phyloP scores from a whole-genome alignment of 2,888 invertebrate species.

The Scaptomyza cyrtandrae region DNA sequence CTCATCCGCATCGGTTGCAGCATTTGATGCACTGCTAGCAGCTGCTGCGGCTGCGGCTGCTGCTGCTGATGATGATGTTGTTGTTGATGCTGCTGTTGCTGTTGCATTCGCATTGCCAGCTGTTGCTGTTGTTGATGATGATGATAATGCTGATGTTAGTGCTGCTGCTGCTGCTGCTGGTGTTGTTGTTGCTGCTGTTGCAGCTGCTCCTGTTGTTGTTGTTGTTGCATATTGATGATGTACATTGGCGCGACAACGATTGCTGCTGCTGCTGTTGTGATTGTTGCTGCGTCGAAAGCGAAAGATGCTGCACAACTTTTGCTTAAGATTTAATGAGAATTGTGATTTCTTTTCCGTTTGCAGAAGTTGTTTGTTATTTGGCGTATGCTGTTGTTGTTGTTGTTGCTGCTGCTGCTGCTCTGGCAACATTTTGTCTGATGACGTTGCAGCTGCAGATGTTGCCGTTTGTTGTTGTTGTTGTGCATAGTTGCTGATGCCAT shows the following conservation, averaged over 20 bases:
- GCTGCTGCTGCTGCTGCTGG: constrained; percentile 15
- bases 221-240: constrained; percentile 28
- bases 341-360: constrained; percentile 88
- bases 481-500: constrained; percentile 35
- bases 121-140: constrained; percentile 3
- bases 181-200: constrained; percentile 33
- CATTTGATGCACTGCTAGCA: constrained; percentile 12
- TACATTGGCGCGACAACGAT: not conserved
- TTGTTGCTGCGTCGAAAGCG: constrained; percentile 87
- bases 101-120: constrained; percentile 16
- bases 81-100: constrained; percentile 24
- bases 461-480: constrained; percentile 39
- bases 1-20: constrained; percentile 43
- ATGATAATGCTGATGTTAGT: constrained; percentile 24
- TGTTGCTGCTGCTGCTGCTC: constrained; percentile 33
- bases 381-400: constrained; percentile 16
- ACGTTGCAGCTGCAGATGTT: constrained; percentile 34
- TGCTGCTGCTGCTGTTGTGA: constrained; percentile 27
- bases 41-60: constrained; percentile 25
- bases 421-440: constrained; percentile 30
- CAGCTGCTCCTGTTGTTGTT: constrained; percentile 21
- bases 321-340: constrained; percentile 91
- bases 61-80: not conserved
- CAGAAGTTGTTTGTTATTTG: constrained; percentile 74
- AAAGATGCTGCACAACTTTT: constrained; percentile 94